Evolutionary conservation across 1,140 invertebrate species (phyloP).

Genomic region (Mycetomoellerius zeteki): DNA sequence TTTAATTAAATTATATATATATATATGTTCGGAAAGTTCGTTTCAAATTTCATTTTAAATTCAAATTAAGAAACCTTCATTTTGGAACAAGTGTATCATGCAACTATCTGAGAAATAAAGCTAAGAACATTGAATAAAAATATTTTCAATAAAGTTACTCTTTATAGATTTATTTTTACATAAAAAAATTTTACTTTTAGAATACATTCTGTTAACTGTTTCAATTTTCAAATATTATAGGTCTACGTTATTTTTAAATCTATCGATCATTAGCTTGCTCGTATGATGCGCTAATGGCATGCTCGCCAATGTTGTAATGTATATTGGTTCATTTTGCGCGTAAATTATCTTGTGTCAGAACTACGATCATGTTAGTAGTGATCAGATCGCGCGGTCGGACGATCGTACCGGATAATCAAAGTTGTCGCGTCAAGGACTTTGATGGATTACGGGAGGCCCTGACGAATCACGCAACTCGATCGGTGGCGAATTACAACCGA

Average conservation of each 20-base stretch:
- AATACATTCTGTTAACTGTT: not conserved
- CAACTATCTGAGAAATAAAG: too few species aligned
- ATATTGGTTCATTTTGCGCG: not conserved
- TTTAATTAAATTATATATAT: not conserved
- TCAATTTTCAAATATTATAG: not conserved
- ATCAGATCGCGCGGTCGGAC: not conserved
- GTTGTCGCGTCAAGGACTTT: conserved; percentile 12
- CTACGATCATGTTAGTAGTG: conserved; percentile 4
- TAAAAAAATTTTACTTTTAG: not conserved
- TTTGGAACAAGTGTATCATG: too few species aligned
- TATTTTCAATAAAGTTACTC: too few species aligned
- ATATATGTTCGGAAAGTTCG: too few species aligned
- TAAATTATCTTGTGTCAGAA: not conserved
- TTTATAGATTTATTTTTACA: not conserved
- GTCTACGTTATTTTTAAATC: not conserved
- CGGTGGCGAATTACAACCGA: not conserved
- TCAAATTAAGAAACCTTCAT: too few species aligned
- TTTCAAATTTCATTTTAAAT: too few species aligned
- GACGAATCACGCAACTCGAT: conserved; percentile 11
- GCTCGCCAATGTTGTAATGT: not conserved
- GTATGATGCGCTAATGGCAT: too few species aligned
- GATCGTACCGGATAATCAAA: conserved; percentile 1
- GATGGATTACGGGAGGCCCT: conserved; percentile 7
- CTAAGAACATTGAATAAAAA: too few species aligned
- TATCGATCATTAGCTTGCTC: not conserved